Evolutionary conservation across 1,140 invertebrate species (phyloP).

Genomic region (Neuroterus valhalla): DNA sequence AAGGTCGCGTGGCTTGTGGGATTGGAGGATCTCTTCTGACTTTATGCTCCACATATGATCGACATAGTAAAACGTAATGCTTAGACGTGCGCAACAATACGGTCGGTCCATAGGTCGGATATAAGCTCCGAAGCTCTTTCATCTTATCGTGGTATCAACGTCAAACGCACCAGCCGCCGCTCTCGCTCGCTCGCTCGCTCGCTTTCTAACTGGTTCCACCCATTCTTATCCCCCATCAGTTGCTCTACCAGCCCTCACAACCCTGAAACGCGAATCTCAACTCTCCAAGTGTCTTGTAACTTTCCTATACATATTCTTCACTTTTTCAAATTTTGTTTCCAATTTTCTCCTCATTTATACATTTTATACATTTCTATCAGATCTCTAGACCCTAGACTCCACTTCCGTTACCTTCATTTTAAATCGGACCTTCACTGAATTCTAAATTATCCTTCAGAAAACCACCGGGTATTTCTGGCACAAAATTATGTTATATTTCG

Average conservation of each 20-base stretch:
- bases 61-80: slow-evolving; percentile 68
- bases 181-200: slow-evolving; percentile 46
- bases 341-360: too few relatives aligned
- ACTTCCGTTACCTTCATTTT: too few relatives aligned
- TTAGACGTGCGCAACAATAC: slow-evolving; percentile 72
- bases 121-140: slow-evolving; percentile 73
- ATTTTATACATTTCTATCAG: too few relatives aligned
- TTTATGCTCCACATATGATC: slow-evolving; percentile 58
- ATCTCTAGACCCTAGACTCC: too few relatives aligned
- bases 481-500: too few relatives aligned
- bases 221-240: slow-evolving; percentile 67
- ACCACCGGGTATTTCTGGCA: too few relatives aligned
- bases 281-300: slow-evolving; percentile 58
- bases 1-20: slow-evolving; percentile 1
- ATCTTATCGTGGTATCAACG: slow-evolving; percentile 75
- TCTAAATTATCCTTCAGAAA: too few relatives aligned
- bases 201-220: slow-evolving; percentile 64
- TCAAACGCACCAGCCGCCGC: slow-evolving; percentile 72
- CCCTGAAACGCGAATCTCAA: slow-evolving; percentile 60
- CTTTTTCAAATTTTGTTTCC: too few relatives aligned
- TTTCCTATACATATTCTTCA: too few relatives aligned
- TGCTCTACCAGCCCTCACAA: slow-evolving; percentile 54
- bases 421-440: too few relatives aligned
- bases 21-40: slow-evolving; percentile 38
- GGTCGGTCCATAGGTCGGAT: slow-evolving; percentile 69